Percentiles rank a stretch among this genome's conserved stretches.
Evolutionary conservation across 1,140 invertebrate species (phyloP).

Genomic region (Carcinoscorpius rotundicauda): DNA sequence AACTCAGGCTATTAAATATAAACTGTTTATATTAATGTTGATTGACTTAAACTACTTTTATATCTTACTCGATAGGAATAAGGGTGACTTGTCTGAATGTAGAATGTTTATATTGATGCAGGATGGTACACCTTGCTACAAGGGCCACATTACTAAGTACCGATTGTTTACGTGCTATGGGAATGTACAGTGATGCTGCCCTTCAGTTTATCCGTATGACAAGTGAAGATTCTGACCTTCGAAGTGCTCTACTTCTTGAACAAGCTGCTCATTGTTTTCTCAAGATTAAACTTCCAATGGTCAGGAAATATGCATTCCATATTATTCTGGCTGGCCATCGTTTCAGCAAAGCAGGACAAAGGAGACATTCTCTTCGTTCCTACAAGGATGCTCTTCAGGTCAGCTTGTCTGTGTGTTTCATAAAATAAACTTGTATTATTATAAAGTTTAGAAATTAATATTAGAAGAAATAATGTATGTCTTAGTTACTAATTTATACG

Average conservation of each 20-base stretch:
- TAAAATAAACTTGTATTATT: background rate
- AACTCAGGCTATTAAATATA: too few species aligned
- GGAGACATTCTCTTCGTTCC: conserved; percentile 75
- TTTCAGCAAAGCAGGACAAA: conserved; percentile 76
- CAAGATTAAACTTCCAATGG: conserved; percentile 53
- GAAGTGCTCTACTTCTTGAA: conserved; percentile 72
- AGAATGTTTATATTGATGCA: conserved; percentile 27
- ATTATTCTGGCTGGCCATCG: conserved; percentile 88
- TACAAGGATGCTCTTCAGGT: conserved; percentile 87
- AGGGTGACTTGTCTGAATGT: conserved; percentile 7
- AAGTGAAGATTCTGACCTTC: conserved; percentile 79
- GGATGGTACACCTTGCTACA: conserved; percentile 77
- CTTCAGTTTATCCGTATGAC: conserved; percentile 89
- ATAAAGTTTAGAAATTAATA: background rate
- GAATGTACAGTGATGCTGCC: conserved; percentile 73
- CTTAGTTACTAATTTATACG: too few species aligned
- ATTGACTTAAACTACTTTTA: background rate
- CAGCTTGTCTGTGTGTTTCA: conserved; percentile 17
- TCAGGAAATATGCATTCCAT: conserved; percentile 93
- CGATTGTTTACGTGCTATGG: conserved; percentile 64
- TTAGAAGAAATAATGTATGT: too few species aligned
- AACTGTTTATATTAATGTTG: background rate
- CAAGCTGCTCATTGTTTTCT: conserved; percentile 91
- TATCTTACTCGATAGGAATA: conserved; percentile 8
- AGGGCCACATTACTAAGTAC: conserved; percentile 75